Conservation (phyloP, 2,113 vertebrate genomes). For the Copsychus sechellarum region DNA sequence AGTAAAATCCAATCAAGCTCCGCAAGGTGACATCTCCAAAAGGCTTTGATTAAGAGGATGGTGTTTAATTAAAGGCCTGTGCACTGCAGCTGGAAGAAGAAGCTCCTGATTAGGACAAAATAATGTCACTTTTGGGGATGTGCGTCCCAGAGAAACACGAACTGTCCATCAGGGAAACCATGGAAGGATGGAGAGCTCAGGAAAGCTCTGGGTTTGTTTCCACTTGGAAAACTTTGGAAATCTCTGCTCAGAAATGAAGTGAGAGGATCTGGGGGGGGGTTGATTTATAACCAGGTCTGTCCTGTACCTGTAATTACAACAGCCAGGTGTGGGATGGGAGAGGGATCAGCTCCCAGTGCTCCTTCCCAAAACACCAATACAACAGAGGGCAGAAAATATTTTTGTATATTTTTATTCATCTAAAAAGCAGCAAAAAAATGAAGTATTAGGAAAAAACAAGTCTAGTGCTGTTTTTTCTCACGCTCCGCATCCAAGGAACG, state of each 20-base stretch:
- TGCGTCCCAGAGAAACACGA: neutral
- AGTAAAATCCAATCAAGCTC: conserved; percentile 34
- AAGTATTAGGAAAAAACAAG: neutral
- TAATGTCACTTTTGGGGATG: neutral
- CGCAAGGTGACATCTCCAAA: conserved; percentile 57
- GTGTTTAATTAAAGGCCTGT: conserved; percentile 21
- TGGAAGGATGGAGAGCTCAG: rapidly evolving
- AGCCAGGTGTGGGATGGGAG: neutral
- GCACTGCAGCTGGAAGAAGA: neutral
- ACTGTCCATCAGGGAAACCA: neutral
- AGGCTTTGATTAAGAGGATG: neutral
- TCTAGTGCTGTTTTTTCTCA: neutral
- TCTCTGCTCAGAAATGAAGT: neutral
- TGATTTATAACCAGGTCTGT: too few relatives aligned
- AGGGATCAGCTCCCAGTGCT: neutral
- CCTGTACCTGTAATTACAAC: rapidly evolving
- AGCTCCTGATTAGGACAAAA: neutral
- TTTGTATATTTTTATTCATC: rapidly evolving
- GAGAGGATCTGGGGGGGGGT: neutral
- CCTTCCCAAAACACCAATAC: neutral
- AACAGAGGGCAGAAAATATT: rapidly evolving
- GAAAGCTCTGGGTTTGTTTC: neutral
- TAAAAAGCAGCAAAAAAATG: neutral
- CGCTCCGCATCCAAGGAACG: rapidly evolving
- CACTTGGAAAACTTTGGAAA: neutral